Conservation (phyloP, 2,888 invertebrate species). For the Drosophila ezoana region DNA sequence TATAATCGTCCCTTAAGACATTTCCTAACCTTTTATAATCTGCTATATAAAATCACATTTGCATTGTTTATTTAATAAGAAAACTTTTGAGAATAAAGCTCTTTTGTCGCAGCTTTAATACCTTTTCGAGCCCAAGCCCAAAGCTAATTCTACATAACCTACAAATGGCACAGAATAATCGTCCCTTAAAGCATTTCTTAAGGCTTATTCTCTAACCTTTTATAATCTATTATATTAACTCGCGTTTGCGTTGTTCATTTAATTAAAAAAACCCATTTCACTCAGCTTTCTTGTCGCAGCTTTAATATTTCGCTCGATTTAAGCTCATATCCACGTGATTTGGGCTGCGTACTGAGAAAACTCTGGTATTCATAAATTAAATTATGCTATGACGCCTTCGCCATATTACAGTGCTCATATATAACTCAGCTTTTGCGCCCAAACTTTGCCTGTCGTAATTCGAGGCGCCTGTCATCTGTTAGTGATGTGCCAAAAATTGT, state of each 20-base stretch:
- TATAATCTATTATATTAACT: background rate
- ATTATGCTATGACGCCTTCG: conserved; percentile 47
- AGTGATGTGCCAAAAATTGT: conserved; percentile 50
- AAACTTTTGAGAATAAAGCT: no score
- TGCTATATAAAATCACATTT: no score
- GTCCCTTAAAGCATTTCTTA: no score
- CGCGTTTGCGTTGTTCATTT: background rate
- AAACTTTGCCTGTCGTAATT: conserved; percentile 27
- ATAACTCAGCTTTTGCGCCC: conserved; percentile 13
- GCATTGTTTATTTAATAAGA: no score
- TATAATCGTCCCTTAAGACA: no score
- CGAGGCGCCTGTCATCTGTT: conserved; percentile 48
- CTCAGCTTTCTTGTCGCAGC: background rate
- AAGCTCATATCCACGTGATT: background rate
- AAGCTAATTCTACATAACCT: no score
- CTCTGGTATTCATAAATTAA: conserved; percentile 48
- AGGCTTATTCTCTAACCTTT: background rate
- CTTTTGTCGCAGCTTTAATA: no score
- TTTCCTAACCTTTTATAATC: no score
- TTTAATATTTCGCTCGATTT: background rate
- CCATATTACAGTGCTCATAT: conserved; percentile 11
- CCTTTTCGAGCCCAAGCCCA: no score
- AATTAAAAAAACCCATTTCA: background rate
- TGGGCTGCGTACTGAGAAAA: conserved; percentile 5
- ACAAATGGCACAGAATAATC: background rate